Conservation (phyloP, 1,140 invertebrate genomes). For the Atopsyche davidsoni region DNA sequence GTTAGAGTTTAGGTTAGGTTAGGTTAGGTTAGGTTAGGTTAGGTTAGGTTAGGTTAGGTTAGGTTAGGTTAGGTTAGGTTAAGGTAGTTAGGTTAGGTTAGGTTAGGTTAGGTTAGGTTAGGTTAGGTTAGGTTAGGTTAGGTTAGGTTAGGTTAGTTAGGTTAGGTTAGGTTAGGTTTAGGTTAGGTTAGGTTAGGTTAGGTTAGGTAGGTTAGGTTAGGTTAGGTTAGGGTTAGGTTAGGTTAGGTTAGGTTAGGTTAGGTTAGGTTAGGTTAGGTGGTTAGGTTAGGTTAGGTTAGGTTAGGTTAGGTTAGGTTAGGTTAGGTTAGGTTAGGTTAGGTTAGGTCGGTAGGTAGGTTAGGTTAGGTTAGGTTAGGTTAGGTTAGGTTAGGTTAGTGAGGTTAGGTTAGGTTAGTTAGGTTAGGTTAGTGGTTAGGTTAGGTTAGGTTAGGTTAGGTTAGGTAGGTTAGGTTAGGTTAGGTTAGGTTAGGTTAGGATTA, state of each 20-base stretch:
- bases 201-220: too few species aligned
- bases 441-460: conserved; percentile 25
- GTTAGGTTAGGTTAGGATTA: conserved; percentile 16
- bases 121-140: conserved; percentile 25
- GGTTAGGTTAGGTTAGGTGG: conserved; percentile 34
- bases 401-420: conserved; percentile 21
- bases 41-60: conserved; percentile 26
- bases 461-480: conserved; percentile 22
- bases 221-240: conserved; percentile 33
- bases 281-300: conserved; percentile 28
- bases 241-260: conserved; percentile 35
- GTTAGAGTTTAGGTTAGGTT: conserved; percentile 19
- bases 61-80: conserved; percentile 19
- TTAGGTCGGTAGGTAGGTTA: conserved; percentile 19
- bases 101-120: conserved; percentile 25
- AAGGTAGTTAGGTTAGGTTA: conserved; percentile 25
- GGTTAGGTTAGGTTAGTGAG: conserved; percentile 29
- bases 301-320: conserved; percentile 33
- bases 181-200: too few species aligned
- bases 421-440: too few species aligned
- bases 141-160: too few species aligned
- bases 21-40: conserved; percentile 24
- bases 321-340: conserved; percentile 31
- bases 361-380: conserved; percentile 30
- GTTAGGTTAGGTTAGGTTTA: too few species aligned